Evolutionary conservation across 1,140 invertebrate genomes (phyloP).

Genomic region (Macrostomum lignano): DNA sequence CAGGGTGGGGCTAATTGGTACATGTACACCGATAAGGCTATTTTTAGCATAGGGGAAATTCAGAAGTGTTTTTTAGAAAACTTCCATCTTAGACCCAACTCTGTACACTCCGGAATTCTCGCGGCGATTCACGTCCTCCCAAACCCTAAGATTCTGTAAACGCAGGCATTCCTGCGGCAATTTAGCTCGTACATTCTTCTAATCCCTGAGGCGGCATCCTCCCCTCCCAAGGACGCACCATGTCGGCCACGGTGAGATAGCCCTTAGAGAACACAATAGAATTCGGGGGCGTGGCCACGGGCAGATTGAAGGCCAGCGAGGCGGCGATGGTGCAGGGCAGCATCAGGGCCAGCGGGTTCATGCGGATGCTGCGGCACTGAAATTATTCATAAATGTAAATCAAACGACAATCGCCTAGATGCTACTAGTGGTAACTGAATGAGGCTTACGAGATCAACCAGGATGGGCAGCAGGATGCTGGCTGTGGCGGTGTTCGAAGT

Average conservation of each 20-base stretch:
- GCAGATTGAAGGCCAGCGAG: constrained; percentile 41
- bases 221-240: constrained; percentile 11
- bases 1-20: too few species aligned
- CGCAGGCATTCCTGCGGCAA: too few species aligned
- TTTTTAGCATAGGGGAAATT: too few species aligned
- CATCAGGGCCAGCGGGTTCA: constrained; percentile 52
- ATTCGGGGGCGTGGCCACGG: constrained; percentile 58
- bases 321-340: constrained; percentile 47
- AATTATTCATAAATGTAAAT: constrained; percentile 5
- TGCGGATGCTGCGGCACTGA: constrained; percentile 23
- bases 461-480: constrained; percentile 29
- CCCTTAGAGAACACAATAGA: constrained; percentile 43
- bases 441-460: constrained; percentile 21
- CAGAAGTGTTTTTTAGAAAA: too few species aligned
- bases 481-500: constrained; percentile 29
- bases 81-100: too few species aligned
- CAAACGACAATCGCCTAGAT: background rate
- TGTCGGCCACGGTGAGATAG: constrained; percentile 13
- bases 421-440: background rate
- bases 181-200: background rate
- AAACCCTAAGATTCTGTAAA: too few species aligned
- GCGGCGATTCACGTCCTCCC: too few species aligned
- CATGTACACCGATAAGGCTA: too few species aligned
- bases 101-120: too few species aligned
- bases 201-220: background rate